phyloP scores from a whole-genome alignment of 2,888 invertebrate species.

The Cantharis rustica region DNA sequence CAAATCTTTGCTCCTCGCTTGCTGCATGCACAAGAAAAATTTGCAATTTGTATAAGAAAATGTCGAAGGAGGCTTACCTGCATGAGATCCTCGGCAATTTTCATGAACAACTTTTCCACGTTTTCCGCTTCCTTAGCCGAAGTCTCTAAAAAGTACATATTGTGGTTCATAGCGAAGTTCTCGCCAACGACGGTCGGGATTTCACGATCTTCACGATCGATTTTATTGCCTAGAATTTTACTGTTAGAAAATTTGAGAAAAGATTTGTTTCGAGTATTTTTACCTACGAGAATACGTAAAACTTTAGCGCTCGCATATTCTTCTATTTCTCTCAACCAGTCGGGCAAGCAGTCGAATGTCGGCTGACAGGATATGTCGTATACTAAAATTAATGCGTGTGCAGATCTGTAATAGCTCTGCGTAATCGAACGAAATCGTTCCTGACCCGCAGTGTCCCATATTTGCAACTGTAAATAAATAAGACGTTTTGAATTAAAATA shows the following conservation, averaged over 20 bases:
- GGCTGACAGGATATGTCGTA: conserved; percentile 98
- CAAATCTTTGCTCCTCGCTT: conserved; percentile 84
- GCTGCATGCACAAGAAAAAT: conserved; percentile 58
- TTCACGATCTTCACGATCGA: conserved; percentile 94
- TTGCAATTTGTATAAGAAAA: not conserved
- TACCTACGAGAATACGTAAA: conserved; percentile 90
- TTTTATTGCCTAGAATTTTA: conserved; percentile 81
- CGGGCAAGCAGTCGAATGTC: conserved; percentile 95
- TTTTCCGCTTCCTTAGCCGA: conserved; percentile 98
- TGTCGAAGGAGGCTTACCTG: conserved; percentile 60
- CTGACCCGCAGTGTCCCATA: conserved; percentile 99
- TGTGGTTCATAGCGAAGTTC: conserved; percentile 93
- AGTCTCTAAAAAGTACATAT: conserved; percentile 98
- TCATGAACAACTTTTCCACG: conserved; percentile 94
- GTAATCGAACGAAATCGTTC: conserved; percentile 96
- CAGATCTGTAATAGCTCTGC: conserved; percentile 96
- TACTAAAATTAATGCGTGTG: conserved; percentile 94
- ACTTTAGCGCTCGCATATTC: conserved; percentile 97
- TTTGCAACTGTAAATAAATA: conserved; percentile 77
- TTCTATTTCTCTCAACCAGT: conserved; percentile 97
- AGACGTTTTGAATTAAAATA: too few species aligned
- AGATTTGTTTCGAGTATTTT: conserved; percentile 29
- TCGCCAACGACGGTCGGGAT: conserved; percentile 94
- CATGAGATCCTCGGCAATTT: conserved; percentile 92
- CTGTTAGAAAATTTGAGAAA: not conserved